Evolutionary conservation across 2,113 vertebrate genomes (phyloP), one percentile per base, ranked within the genome.

Genomic region (Hydrolagus affinis): DNA sequence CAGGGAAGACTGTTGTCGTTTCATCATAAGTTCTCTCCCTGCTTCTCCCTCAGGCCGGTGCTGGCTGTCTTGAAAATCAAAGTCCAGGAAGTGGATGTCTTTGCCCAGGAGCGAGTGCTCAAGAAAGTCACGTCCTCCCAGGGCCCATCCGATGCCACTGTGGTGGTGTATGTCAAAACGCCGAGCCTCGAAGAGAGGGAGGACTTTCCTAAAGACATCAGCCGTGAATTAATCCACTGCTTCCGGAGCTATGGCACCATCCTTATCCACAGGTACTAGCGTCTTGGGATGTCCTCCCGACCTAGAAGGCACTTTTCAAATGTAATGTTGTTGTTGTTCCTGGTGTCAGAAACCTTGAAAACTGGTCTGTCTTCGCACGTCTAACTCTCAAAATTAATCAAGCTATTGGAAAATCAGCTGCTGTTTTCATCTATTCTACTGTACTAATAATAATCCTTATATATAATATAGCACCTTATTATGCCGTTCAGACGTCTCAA

Each of bases 21-120:
- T 30, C 59, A 0, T 25, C 14, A 30, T 64, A 64, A 66, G 30
- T 21, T 14, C 25, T 57, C 12, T 62, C 62, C 7, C 19, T 85
- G 28, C 86, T 83, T 86, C 12, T 44, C 0, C 0, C 2, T 0
- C 87, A 95, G 94, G 88, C 94, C 94, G 17, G 93, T 95, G 87
- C 87, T 95, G 87, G 94, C 94, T 87, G 88, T 95, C 70, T 91
- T 95, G 86, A 94, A 95, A 89, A 92, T 95, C 85, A 93, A 95
- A 86, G 90, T 94, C 56, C 93, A 94, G 87, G 93, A 95, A 87
- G 92, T 95, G 17, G 89, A 94, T 6, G 70, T 89, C 74, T 88
- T 90, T 69, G 92, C 92, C 21, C 92, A 93, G 77, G 93, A 95
- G 85, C 90, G 69, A 76, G 89, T 95, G 87, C 93, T 95, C 89